Percentiles rank a stretch among this genome's conserved stretches.
Conservation (phyloP, 2,888 invertebrate genomes). For the Danaus chrysippus region DNA sequence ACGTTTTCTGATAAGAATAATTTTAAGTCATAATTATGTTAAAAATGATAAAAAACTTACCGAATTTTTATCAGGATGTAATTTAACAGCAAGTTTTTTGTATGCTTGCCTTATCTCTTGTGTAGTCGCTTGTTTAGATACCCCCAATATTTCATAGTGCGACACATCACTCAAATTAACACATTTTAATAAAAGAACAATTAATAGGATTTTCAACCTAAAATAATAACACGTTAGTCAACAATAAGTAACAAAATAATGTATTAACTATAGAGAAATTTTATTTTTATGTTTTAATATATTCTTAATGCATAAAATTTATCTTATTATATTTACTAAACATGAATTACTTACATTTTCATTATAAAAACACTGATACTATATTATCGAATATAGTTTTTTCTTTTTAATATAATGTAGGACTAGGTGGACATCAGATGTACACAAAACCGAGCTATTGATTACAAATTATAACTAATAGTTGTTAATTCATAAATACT, state of each 20-base stretch:
- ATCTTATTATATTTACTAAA: no score
- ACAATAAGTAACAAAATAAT: neutral
- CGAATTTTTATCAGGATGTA: slow-evolving; percentile 87
- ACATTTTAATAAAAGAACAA: slow-evolving; percentile 41
- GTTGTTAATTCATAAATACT: no score
- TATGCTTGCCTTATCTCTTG: slow-evolving; percentile 87
- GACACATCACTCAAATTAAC: slow-evolving; percentile 56
- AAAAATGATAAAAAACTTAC: slow-evolving; percentile 56
- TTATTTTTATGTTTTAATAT: no score
- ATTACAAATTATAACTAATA: no score
- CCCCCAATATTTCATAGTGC: slow-evolving; percentile 82
- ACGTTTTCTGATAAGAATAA: neutral
- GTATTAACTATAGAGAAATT: no score
- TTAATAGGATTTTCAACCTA: slow-evolving; percentile 50
- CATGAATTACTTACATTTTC: no score
- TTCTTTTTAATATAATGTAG: no score
- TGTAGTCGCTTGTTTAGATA: slow-evolving; percentile 82
- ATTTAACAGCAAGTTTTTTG: slow-evolving; percentile 85
- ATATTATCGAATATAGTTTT: no score
- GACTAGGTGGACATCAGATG: no score
- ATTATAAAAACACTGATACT: no score
- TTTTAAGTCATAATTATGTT: neutral
- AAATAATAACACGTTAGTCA: slow-evolving; percentile 12
- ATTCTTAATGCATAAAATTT: no score
- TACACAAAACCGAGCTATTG: no score